Evolutionary conservation across 2,113 vertebrate species (phyloP), one percentile per base, ranked within the genome.

Genomic region (Oreochromis aureus): DNA sequence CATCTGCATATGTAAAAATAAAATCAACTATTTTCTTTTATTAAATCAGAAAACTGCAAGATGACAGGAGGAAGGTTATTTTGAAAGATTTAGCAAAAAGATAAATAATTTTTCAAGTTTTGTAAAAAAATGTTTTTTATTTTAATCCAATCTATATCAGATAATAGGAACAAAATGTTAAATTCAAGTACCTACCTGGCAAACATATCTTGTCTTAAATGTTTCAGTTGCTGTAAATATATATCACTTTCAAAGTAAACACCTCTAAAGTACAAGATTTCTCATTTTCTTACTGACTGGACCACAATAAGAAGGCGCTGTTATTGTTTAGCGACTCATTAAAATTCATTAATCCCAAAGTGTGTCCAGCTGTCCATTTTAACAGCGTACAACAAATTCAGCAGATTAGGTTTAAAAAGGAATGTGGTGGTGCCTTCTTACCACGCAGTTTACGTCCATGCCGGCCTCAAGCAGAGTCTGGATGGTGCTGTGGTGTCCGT

Each of bases 391-490:
- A 16, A 44, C 69, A 30, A 76, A 46, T n/a, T 53, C 1, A 1
- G 16, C 3, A 32, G 46, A 78, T 78, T n/a, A 53, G 5, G 27
- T n/a, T 32, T 51, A 32, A 32, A 78, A 78, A 78, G 24, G 73
- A 78, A 32, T n/a, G 46, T 6, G 44, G 46, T 66, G 34, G 61
- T 39, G 34, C 34, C 10, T 34, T 94, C 97, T 96, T 94, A 99
- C 98, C 96, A 98, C 96, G 86, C 96, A 97, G 97, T 98, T 99
- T 96, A 99, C 98, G 59, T 99, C 98, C 97, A 99, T 99, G 90
- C 98, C 97, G 15, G 98, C 97, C 61, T 99, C 97, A 73, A 99
- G 92, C 71, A 99, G 96, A 80, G 98, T 98, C 94, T 97, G 97
- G 2, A 98, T 97, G 1, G 98, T 97, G 46, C 97, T 96, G 89